Conservation (phyloP, 35 echinoderm and acorn worm species). For the Eucidaris tribuloides region DNA sequence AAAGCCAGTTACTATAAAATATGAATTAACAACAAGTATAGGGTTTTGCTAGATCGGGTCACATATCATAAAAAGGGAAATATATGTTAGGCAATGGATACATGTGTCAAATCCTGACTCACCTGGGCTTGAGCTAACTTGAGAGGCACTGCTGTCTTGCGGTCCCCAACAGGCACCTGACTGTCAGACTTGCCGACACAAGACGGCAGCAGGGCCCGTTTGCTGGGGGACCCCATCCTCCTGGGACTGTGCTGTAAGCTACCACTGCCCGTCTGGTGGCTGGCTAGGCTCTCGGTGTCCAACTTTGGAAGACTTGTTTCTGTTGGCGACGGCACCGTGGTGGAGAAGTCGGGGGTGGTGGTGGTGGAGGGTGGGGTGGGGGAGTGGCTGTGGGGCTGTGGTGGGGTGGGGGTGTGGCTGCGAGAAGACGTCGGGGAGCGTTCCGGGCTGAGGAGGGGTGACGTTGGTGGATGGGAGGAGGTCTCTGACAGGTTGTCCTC, state of each 20-base stretch:
- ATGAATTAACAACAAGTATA: too few relatives aligned
- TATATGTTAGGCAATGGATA: neutral
- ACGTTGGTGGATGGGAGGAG: constrained; percentile 73
- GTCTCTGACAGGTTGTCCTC: constrained; percentile 57
- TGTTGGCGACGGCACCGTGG: constrained; percentile 23
- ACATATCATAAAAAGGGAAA: too few relatives aligned
- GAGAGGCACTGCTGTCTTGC: constrained; percentile 90
- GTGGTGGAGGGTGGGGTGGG: neutral
- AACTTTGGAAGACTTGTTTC: constrained; percentile 85
- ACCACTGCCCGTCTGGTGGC: constrained; percentile 15
- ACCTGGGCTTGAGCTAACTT: constrained; percentile 98
- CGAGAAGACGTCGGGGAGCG: constrained; percentile 69
- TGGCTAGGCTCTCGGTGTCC: constrained; percentile 55
- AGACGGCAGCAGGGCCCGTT: constrained; percentile 52
- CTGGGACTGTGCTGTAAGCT: constrained; percentile 19
- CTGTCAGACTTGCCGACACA: constrained; percentile 70
- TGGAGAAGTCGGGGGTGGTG: constrained; percentile 33
- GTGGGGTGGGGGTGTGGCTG: constrained; percentile 37
- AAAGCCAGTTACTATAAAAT: too few relatives aligned
- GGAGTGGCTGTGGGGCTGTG: neutral
- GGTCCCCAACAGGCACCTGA: constrained; percentile 56
- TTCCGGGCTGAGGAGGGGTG: constrained; percentile 76
- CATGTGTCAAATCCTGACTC: too few relatives aligned
- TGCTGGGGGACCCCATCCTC: constrained; percentile 38
- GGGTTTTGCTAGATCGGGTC: too few relatives aligned